Evolutionary conservation across 2,888 invertebrate species (phyloP).

Genomic region (Saturnia japonica): DNA sequence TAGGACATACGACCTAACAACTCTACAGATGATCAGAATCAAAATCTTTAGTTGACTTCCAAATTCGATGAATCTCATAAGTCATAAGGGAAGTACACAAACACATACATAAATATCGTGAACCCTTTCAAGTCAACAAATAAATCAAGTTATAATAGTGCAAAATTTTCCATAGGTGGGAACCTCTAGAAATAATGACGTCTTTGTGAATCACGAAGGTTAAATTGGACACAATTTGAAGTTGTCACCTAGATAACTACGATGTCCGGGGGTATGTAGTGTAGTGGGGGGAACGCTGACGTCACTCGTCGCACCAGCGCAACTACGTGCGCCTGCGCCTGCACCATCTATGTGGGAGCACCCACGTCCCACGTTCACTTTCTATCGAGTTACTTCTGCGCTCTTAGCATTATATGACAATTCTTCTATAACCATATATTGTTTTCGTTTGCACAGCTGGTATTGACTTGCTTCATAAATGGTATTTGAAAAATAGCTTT

Average conservation of each 20-base stretch:
- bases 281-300: conserved; percentile 34
- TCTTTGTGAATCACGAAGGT: conserved; percentile 27
- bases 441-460: conserved; percentile 1
- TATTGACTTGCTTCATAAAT: not conserved
- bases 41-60: not conserved
- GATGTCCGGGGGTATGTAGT: conserved; percentile 31
- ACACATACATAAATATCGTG: not conserved
- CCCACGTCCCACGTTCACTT: conserved; percentile 73
- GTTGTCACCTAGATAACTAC: conserved; percentile 27
- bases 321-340: conserved; percentile 36
- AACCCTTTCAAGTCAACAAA: not conserved
- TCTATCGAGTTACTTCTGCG: conserved; percentile 55
- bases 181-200: not conserved
- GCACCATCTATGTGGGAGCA: conserved; percentile 39
- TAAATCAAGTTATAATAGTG: not conserved
- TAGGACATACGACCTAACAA: not conserved
- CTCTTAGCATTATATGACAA: conserved; percentile 24
- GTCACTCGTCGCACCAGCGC: conserved; percentile 34
- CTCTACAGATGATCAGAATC: not conserved
- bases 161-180: conserved; percentile 6
- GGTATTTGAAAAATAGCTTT: not conserved
- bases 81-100: not conserved
- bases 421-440: conserved; percentile 17
- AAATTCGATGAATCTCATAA: not conserved
- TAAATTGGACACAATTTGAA: conserved; percentile 32